phyloP scores from a whole-genome alignment of 37 sponge, comb jelly and placozoan genomes.

The Dysidea cf. avara region DNA sequence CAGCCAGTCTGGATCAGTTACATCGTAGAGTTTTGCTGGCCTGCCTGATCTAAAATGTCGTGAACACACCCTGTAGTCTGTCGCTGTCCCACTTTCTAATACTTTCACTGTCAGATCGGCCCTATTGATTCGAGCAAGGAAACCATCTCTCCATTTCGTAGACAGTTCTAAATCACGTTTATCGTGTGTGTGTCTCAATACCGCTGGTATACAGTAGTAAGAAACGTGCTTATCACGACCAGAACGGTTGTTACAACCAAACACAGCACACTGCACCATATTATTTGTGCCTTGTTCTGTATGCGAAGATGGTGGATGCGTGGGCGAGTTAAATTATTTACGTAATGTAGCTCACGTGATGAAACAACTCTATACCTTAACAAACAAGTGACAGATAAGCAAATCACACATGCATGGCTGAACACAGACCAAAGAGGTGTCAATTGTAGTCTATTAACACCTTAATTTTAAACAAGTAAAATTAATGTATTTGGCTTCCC shows the following conservation, averaged over 20 bases:
- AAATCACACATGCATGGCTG: too few species aligned
- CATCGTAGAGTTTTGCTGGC: constrained; percentile 36
- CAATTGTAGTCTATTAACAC: too few species aligned
- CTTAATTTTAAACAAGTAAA: too few species aligned
- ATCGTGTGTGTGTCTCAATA: constrained; percentile 9
- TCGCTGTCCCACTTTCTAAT: too few species aligned
- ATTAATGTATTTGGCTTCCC: too few species aligned
- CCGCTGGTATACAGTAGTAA: constrained; percentile 38
- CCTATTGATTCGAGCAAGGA: constrained; percentile 28
- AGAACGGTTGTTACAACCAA: constrained; percentile 49
- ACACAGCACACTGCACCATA: constrained; percentile 45
- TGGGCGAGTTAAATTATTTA: too few species aligned
- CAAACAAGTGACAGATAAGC: too few species aligned
- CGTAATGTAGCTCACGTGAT: too few species aligned
- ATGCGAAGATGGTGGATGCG: too few species aligned
- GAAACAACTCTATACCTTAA: too few species aligned
- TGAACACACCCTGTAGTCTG: constrained; percentile 37
- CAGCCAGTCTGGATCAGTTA: constrained; percentile 48
- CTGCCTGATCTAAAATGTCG: constrained; percentile 43
- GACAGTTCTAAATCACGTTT: constrained; percentile 9
- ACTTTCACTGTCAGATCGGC: constrained; percentile 1
- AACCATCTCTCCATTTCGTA: constrained; percentile 14
- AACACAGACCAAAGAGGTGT: too few species aligned
- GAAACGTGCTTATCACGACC: constrained; percentile 26
- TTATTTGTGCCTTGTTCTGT: not conserved